phyloP scores from a whole-genome alignment of 1,140 invertebrate genomes.

The Chrysopa pallens region DNA sequence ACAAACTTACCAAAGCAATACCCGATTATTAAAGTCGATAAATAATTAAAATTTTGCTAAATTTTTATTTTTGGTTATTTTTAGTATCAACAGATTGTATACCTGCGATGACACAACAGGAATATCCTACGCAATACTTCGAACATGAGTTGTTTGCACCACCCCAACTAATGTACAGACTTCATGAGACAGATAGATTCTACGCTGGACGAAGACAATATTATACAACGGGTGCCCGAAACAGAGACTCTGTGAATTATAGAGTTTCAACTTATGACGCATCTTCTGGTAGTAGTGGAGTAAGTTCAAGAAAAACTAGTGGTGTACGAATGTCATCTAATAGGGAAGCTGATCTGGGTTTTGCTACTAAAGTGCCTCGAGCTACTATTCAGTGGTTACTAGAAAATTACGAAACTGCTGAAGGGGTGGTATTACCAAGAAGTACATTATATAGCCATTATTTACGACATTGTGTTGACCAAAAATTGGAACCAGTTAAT shows the following conservation, averaged over 20 bases:
- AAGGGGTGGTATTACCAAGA: conserved; percentile 89
- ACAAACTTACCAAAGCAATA: too few relatives aligned
- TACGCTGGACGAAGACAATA: conserved; percentile 47
- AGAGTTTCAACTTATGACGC: conserved; percentile 33
- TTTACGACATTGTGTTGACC: conserved; percentile 81
- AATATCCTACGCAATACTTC: conserved; percentile 50
- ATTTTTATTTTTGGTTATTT: conserved; percentile 6
- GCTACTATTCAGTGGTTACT: conserved; percentile 91
- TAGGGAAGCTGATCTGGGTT: conserved; percentile 45
- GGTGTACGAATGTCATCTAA: conserved; percentile 26
- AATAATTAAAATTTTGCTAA: too few relatives aligned
- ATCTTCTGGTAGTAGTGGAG: conserved; percentile 36
- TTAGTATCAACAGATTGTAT: conserved; percentile 27
- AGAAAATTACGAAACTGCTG: conserved; percentile 96
- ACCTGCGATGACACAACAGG: conserved; percentile 25
- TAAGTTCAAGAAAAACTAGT: conserved; percentile 30
- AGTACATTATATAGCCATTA: conserved; percentile 96
- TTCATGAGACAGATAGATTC: conserved; percentile 52
- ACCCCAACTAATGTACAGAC: conserved; percentile 47
- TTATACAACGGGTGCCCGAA: conserved; percentile 34
- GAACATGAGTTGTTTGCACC: conserved; percentile 40
- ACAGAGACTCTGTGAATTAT: conserved; percentile 35
- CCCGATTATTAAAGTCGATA: too few relatives aligned
- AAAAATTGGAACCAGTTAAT: conserved; percentile 94
- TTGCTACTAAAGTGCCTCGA: conserved; percentile 72